These are phyloP conservation scores for Phengaris alcon DNA, from an alignment of 2,888 invertebrate genomes.

Conservation along the genomic window DNA sequence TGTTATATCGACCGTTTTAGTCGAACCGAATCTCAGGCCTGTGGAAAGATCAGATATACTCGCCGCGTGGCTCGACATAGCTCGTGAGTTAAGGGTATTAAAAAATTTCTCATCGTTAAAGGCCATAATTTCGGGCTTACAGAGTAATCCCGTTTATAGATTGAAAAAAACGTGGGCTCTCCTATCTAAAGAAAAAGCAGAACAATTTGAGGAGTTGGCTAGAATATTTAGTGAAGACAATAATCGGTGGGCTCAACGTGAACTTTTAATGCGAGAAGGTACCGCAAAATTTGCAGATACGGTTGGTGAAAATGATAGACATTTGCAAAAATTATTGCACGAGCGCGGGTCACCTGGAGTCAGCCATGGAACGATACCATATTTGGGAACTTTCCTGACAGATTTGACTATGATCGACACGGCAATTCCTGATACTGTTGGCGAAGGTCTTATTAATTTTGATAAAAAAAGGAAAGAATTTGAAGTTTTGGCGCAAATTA, in stretches of 20 bases:
- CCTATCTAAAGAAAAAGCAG: constrained; percentile 91
- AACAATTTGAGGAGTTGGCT: constrained; percentile 95
- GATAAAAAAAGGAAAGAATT: constrained; percentile 99
- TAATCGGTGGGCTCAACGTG: constrained; percentile 96
- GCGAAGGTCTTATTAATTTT: constrained; percentile 95
- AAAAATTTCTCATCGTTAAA: constrained; percentile 99
- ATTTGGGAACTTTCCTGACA: constrained; percentile 97
- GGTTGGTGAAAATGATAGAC: constrained; percentile 92
- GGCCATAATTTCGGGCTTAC: constrained; percentile 96
- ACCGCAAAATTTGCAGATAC: constrained; percentile 98
- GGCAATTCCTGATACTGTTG: constrained; percentile 91
- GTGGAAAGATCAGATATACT: constrained; percentile 92
- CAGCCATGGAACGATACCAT: constrained; percentile 97
- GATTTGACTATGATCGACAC: constrained; percentile 99
- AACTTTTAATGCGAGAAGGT: constrained; percentile 96
- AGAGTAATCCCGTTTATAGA: constrained; percentile 96
- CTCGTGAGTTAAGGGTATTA: constrained; percentile 91
- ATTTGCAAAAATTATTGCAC: constrained; percentile 91
- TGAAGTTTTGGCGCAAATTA: constrained; percentile 97
- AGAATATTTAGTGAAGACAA: constrained; percentile 99
- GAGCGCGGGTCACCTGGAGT: constrained; percentile 87
- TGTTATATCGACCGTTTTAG: constrained; percentile 95
- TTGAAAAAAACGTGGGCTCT: constrained; percentile 95
- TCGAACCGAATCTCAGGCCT: constrained; percentile 87
- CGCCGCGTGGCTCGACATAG: constrained; percentile 97